Conservation (phyloP, 2,888 invertebrate species). For the Julus scanicus region DNA sequence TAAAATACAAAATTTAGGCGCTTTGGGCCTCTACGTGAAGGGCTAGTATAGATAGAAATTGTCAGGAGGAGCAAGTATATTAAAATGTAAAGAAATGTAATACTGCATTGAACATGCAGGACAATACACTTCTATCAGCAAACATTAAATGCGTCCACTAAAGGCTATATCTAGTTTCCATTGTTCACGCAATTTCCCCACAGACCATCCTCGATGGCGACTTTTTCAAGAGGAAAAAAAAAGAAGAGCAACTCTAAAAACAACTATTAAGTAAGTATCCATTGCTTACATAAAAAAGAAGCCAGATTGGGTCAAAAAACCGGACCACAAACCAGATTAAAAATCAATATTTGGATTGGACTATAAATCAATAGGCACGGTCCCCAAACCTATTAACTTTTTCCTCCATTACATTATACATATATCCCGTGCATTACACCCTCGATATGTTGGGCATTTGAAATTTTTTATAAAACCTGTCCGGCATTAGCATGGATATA, state of each 20-base stretch:
- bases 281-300: not conserved
- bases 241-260: not conserved
- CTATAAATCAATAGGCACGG: not conserved
- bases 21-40: not conserved
- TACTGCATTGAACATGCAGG: not conserved
- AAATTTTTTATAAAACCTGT: too few relatives aligned
- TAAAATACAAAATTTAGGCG: not conserved
- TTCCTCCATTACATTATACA: not conserved
- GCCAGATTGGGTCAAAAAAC: not conserved
- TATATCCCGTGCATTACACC: too few relatives aligned
- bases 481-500: too few relatives aligned
- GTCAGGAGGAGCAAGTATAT: not conserved
- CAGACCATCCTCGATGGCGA: not conserved
- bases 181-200: constrained; percentile 3
- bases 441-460: too few relatives aligned
- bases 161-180: constrained; percentile 15
- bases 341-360: not conserved
- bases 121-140: not conserved
- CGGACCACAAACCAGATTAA: not conserved
- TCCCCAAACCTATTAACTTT: not conserved
- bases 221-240: not conserved
- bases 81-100: constrained; percentile 22
- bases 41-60: not conserved
- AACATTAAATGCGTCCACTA: constrained; percentile 26
- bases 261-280: constrained; percentile 5